phyloP scores from a whole-genome alignment of 2,888 invertebrate species.

The Amiota mariae region DNA sequence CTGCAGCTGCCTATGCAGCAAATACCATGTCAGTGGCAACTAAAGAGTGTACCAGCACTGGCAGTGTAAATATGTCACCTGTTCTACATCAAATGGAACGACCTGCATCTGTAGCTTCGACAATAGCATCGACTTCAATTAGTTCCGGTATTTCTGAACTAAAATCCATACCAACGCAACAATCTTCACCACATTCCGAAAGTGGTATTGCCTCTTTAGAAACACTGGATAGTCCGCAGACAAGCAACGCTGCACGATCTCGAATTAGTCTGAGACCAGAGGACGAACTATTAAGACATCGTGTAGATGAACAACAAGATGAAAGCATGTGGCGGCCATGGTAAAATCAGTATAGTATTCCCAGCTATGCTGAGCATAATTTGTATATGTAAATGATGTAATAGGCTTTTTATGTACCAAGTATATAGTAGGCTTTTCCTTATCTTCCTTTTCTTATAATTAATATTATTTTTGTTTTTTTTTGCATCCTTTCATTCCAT shows the following conservation, averaged over 20 bases:
- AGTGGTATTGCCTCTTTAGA: conserved; percentile 58
- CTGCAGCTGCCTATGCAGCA: conserved; percentile 60
- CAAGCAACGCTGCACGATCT: conserved; percentile 52
- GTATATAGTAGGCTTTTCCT: conserved; percentile 35
- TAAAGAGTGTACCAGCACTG: conserved; percentile 6
- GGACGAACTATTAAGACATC: conserved; percentile 43
- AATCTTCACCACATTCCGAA: conserved; percentile 57
- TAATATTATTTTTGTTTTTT: neutral
- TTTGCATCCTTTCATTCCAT: conserved; percentile 1
- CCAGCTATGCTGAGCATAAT: neutral
- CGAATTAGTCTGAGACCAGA: conserved; percentile 58
- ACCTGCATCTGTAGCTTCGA: conserved; percentile 57
- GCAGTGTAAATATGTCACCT: conserved; percentile 19
- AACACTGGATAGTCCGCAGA: conserved; percentile 54
- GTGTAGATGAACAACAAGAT: conserved; percentile 60
- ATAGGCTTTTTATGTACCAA: conserved; percentile 58
- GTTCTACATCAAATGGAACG: conserved; percentile 50
- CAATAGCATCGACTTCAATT: conserved; percentile 55
- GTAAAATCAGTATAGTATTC: conserved; percentile 59
- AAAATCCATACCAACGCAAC: conserved; percentile 59
- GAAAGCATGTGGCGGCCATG: conserved; percentile 77
- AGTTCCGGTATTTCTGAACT: conserved; percentile 61
- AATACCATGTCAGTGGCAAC: conserved; percentile 57
- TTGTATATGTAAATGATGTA: conserved; percentile 21
- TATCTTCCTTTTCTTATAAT: too few species aligned